A percentile compares a stretch with the other conserved stretches of the same genome.
Evolutionary conservation across 2,797 vertebrate species (phyloP).

Genomic region (Brachymystax lenok): DNA sequence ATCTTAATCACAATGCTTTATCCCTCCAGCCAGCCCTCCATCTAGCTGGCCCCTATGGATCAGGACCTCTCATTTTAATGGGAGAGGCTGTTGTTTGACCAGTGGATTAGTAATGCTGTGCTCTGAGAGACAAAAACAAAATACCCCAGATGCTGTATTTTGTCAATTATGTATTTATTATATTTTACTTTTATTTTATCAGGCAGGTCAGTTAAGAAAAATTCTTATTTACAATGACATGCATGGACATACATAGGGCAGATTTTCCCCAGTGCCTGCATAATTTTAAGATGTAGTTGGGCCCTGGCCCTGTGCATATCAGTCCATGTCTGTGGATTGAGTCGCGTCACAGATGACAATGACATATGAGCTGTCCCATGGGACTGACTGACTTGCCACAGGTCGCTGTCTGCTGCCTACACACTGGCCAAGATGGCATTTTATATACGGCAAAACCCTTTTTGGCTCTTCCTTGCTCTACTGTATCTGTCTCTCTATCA

Average conservation of each 20-base stretch:
- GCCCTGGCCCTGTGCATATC: neutral
- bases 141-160: neutral
- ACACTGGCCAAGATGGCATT: constrained; percentile 38
- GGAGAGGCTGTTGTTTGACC: constrained; percentile 74
- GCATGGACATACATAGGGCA: neutral
- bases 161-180: neutral
- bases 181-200: neutral
- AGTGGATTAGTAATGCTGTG: constrained; percentile 68
- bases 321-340: constrained; percentile 16
- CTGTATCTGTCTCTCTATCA: constrained; percentile 20
- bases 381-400: constrained; percentile 43
- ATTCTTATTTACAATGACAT: too few species aligned
- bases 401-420: constrained; percentile 43
- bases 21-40: constrained; percentile 69
- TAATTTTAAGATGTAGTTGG: neutral
- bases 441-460: neutral
- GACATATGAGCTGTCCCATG: constrained; percentile 45
- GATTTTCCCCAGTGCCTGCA: neutral
- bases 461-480: neutral
- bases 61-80: constrained; percentile 78
- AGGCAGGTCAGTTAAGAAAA: neutral
- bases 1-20: constrained; percentile 85
- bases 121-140: constrained; percentile 53
- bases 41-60: constrained; percentile 75
- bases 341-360: constrained; percentile 32